Base-by-base conservation (phyloP, 2,113 vertebrate genomes). In the Eublepharis macularius region DNA sequence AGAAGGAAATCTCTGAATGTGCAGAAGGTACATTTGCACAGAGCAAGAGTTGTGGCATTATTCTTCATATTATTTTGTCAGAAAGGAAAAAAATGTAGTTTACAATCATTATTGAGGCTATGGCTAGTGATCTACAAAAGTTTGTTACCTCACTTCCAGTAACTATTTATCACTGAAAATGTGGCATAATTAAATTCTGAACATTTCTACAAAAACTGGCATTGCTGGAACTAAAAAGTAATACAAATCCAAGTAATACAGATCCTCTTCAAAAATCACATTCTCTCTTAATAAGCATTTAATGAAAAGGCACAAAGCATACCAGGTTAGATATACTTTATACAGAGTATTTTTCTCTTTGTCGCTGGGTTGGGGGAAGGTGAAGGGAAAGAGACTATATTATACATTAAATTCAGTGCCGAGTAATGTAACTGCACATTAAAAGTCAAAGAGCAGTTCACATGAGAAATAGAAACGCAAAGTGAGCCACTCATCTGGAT, bases 401-500 rank as follows among this genome's bases (percentile, higher is more conserved):
- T 88, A 89, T 84, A 90, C 63, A 92, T 90, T 94, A 90, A 91
- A 87, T 89, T 89, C 86, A 93, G 87, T 83, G 90, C 87, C 10
- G 0, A 94, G 81, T 81, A 93, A 89, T 89, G 89, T 91, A 94
- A 91, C 84, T 89, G 84, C 87, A 93, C 80, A 90, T 83, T 91
- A 89, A 86, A 89, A 90, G 91, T 92, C 92, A 94, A 93, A 92
- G 85, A 89, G 77, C 85, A 95, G 87, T 84, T 93, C 87, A 90
- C 72, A 90, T 51, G 89, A 93, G 87, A 92, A 92, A 93, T 1
- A 92, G 91, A 93, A 93, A 91, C 86, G 90, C 90, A 92, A 91
- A 93, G 83, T 82, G 83, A 93, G 86, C 84, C 92, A 90, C 88
- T 92, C 91, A 93, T 88, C 89, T 94, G 91, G 87, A 94, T 91